Evolutionary conservation across 2,797 vertebrate species (phyloP).

Genomic region (Muraenolepis orangiensis): DNA sequence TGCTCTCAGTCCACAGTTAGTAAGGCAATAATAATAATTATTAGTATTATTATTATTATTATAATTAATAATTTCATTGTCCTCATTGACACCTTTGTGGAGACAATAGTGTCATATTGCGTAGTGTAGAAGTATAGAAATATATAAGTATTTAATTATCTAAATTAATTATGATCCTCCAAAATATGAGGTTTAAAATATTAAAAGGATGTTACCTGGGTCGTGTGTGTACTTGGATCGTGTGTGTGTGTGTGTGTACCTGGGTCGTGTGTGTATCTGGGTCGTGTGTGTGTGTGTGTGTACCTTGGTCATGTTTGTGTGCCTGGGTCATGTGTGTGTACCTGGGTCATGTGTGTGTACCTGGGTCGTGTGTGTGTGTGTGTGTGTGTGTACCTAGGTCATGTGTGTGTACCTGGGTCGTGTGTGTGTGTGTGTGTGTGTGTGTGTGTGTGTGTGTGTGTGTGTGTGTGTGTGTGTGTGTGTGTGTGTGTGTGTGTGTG

Average conservation of each 20-base stretch:
- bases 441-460: too few species aligned
- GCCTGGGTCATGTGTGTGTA: constrained; percentile 62
- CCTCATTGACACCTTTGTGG: background rate
- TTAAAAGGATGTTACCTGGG: background rate
- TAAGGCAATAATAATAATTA: background rate
- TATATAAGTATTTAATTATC: too few species aligned
- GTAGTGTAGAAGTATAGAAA: too few species aligned
- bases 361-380: constrained; percentile 71
- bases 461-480: too few species aligned
- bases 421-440: too few species aligned
- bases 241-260: constrained; percentile 75
- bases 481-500: too few species aligned
- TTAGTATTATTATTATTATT: too few species aligned
- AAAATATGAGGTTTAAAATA: background rate
- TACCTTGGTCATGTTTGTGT: constrained; percentile 90
- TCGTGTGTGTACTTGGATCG: constrained; percentile 78
- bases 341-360: constrained; percentile 80
- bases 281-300: constrained; percentile 25
- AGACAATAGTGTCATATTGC: background rate
- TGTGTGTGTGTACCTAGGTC: too few species aligned
- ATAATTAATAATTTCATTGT: background rate
- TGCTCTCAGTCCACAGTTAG: background rate
- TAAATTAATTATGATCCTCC: too few species aligned
- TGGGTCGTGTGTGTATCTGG: constrained; percentile 82
- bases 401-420: constrained; percentile 77